These are phyloP conservation scores for Cynodonichthys magdalenae DNA, from an alignment of 2,797 vertebrate species.

Conservation along the genomic window DNA sequence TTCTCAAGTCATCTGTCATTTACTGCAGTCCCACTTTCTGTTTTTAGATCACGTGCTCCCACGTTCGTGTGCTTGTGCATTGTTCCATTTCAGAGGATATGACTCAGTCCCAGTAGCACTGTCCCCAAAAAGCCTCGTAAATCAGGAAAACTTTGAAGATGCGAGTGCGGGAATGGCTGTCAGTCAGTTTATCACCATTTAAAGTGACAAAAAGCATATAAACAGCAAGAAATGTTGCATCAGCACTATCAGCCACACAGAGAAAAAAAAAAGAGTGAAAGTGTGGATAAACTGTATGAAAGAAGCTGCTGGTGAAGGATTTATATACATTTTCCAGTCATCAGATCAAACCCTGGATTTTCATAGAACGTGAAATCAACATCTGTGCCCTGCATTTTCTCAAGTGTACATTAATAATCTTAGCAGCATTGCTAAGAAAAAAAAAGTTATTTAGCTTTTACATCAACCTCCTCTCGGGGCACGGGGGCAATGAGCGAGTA, in stretches of 20 bases:
- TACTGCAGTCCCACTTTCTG: slow-evolving; percentile 40
- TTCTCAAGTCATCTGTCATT: slow-evolving; percentile 57
- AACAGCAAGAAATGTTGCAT: slow-evolving; percentile 51
- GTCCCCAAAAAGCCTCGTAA: slow-evolving; percentile 71
- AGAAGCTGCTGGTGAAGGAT: slow-evolving; percentile 11
- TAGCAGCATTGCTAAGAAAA: slow-evolving; percentile 15
- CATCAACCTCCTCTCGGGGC: slow-evolving; percentile 53
- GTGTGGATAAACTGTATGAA: background rate
- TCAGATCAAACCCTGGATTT: slow-evolving; percentile 1
- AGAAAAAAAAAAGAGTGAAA: slow-evolving; percentile 29
- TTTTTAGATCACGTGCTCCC: slow-evolving; percentile 24
- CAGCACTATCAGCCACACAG: slow-evolving; percentile 48
- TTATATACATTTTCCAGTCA: background rate
- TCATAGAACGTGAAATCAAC: slow-evolving; percentile 18
- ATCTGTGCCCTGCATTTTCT: slow-evolving; percentile 18
- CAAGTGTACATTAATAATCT: slow-evolving; percentile 13
- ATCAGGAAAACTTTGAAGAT: slow-evolving; percentile 53
- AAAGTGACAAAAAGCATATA: slow-evolving; percentile 64
- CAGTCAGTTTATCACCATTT: slow-evolving; percentile 57
- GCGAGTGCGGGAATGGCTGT: slow-evolving; percentile 60
- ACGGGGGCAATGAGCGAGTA: slow-evolving; percentile 58
- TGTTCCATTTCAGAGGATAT: slow-evolving; percentile 66
- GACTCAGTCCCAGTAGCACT: slow-evolving; percentile 65
- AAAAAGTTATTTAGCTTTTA: slow-evolving; percentile 12
- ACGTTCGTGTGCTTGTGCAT: background rate